Evolutionary conservation across 2,113 vertebrate species (phyloP).

Genomic region (Neotoma lepida): DNA sequence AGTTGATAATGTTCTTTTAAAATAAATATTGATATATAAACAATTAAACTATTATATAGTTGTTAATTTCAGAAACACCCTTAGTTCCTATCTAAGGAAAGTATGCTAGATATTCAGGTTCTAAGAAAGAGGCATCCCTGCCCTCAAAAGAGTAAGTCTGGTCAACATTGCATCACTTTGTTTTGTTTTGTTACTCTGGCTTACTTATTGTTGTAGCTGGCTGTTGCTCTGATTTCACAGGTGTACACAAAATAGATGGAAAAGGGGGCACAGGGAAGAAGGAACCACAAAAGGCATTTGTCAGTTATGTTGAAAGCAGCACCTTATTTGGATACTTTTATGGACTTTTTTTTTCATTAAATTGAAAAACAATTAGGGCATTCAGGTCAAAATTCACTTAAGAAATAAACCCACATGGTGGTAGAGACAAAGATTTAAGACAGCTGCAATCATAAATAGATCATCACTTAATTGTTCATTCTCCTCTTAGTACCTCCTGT

Average conservation of each 20-base stretch:
- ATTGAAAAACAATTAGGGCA: not conserved
- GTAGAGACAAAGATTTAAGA: slow-evolving; percentile 42
- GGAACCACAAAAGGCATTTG: not conserved
- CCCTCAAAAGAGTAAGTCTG: not conserved
- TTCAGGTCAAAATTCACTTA: slow-evolving; percentile 32
- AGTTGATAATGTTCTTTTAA: not conserved
- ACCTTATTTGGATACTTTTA: not conserved
- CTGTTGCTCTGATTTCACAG: not conserved
- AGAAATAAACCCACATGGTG: not conserved
- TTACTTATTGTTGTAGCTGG: not conserved
- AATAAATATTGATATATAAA: not conserved
- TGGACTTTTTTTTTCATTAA: not conserved
- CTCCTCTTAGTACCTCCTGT: slow-evolving; percentile 48
- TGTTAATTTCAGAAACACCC: not conserved
- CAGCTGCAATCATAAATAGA: slow-evolving; percentile 55
- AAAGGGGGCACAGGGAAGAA: not conserved
- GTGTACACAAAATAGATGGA: not conserved
- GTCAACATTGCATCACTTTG: not conserved
- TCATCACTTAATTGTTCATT: slow-evolving; percentile 72
- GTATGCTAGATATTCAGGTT: not conserved
- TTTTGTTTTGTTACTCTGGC: not conserved
- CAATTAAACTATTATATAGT: not conserved
- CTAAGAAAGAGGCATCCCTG: not conserved
- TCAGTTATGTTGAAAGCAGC: not conserved
- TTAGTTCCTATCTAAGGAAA: not conserved